Base-by-base conservation (phyloP, 2,113 vertebrate genomes). In the Chaetodon trifascialis region DNA sequence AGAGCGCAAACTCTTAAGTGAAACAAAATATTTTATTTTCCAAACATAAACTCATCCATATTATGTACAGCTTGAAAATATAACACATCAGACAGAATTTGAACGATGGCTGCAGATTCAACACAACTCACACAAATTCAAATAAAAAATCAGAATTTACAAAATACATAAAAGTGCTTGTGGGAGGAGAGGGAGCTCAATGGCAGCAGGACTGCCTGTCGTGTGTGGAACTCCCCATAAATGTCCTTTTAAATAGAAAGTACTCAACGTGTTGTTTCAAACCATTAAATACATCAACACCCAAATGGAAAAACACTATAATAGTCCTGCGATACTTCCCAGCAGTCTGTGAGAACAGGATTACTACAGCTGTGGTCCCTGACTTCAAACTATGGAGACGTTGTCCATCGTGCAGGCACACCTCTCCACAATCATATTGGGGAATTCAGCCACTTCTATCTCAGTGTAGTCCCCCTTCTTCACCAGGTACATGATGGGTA, bases 401-500 rank as follows among this genome's bases (percentile, higher is more conserved):
- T 96, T 95, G 30, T 97, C 95, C 25, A 95, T 87, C 1, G 94
- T 44, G 19, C 97, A 98, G 36, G 96, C 91, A 36, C 97, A 98
- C 47, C 94, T 94, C 80, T 98, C 96, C 0, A 96, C 86, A 0
- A 98, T 88, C 97, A 98, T 98, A 40, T 96, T 96, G 12, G 97
- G 96, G 70, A 98, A 96, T 58, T 98, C 97, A 0, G 97, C 96
- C 16, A 96, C 97, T 83, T 98, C 96, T 0, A 98, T 97, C 86
- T 97, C 96, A 0, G 97, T 97, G 93, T 94, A 96, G 87, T 98
- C 97, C 7, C 96, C 97, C 54, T 96, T 97, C 88, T 94, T 96
- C 76, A 96, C 93, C 36, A 98, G 95, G 93, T 97, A 98, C 94
- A 98, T 97, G 92, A 98, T 86, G 38, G 97, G 97, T 21, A 98